A percentile compares a stretch with the other conserved stretches of the same genome.
Conservation (phyloP, 1,140 invertebrate genomes). For the Sycophila sp. region DNA sequence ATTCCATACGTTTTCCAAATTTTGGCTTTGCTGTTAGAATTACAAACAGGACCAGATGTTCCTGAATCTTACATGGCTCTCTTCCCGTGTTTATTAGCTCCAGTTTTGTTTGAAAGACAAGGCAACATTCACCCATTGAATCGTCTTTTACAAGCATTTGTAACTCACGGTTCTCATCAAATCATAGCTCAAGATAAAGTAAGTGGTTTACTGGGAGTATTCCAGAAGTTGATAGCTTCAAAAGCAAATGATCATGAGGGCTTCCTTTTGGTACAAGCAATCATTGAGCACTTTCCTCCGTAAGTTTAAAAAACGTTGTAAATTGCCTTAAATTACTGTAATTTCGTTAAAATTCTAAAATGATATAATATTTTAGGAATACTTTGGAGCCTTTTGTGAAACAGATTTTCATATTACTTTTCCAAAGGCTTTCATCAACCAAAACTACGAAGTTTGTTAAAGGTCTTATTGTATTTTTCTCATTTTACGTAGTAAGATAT, state of each 20-base stretch:
- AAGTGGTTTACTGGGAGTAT: constrained; percentile 90
- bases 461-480: constrained; percentile 90
- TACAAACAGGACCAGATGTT: constrained; percentile 71
- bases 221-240: constrained; percentile 95
- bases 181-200: constrained; percentile 78
- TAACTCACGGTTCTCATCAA: constrained; percentile 78
- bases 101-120: constrained; percentile 90
- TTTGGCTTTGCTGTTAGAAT: constrained; percentile 89
- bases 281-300: constrained; percentile 81
- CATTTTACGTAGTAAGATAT: constrained; percentile 83
- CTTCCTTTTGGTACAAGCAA: constrained; percentile 87
- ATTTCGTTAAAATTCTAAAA: no score
- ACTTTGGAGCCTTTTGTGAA: constrained; percentile 81
- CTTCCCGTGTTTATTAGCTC: constrained; percentile 87
- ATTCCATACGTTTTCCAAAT: constrained; percentile 98
- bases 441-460: constrained; percentile 96
- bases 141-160: constrained; percentile 86
- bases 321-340: not conserved
- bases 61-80: constrained; percentile 88
- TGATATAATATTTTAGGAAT: constrained; percentile 63
- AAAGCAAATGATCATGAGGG: constrained; percentile 97
- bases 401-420: constrained; percentile 90
- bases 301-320: constrained; percentile 66
- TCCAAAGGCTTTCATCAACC: constrained; percentile 89
- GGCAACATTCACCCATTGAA: constrained; percentile 94